Base-by-base conservation (phyloP, 2,888 invertebrate genomes). In the Cheilosia soror region DNA sequence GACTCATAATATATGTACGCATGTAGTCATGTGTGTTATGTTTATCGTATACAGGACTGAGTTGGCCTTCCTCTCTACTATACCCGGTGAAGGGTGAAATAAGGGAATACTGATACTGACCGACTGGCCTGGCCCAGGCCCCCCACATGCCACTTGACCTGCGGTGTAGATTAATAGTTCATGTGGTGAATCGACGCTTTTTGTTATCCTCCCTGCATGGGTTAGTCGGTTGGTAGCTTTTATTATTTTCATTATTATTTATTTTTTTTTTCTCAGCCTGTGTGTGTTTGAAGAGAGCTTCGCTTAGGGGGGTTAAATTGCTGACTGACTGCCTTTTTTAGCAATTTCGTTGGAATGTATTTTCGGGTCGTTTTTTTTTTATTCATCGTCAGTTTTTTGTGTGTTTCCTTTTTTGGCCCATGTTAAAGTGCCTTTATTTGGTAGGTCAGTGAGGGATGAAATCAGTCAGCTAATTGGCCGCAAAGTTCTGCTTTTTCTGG, bases 401-500 rank as follows among this genome's bases (percentile, higher is more conserved):
- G 27, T 25, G 66, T 51, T 20, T 25, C 9, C 20, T 55, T 44
- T 29, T 75, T 53, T 33, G 60, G 62, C 29, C 71, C 66, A 81
- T 76, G 84, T 85, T 81, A 76, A 81, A 81, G 85, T 81, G 81
- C 76, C 81, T 81, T 81, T 85, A 85, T 84, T 84, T 80, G 81
- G 72, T 81, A 77, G 80, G 72, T 72, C 85, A 85, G 81, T 81
- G 77, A 81, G 81, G 85, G 81, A 85, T 81, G 81, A 85, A 81
- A 85, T 80, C 85, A 85, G 85, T 81, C 85, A 85, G 81, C 85
- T 85, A 85, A 85, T 85, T 85, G 85, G 81, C 85, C 84, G 80
- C 85, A 85, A 80, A 85, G 77, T 81, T 81, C 76, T 72, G 69
- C 76, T 76, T 57, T 57, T 37, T 66, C 25, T 51, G 58, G 58